Conservation (phyloP, 2,797 vertebrate genomes). For the Coluber constrictor region DNA sequence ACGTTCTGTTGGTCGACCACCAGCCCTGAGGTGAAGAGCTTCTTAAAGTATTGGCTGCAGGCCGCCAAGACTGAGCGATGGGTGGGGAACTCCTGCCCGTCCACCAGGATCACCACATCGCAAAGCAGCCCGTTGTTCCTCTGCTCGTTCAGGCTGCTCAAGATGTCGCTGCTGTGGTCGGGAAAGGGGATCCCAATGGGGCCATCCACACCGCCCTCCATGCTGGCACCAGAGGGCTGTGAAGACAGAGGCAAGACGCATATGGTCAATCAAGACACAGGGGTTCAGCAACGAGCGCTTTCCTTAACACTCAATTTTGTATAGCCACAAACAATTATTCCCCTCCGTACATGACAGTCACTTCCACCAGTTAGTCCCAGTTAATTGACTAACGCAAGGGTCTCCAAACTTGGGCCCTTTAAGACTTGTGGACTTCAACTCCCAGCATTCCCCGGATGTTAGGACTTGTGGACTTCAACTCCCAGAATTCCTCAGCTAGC, state of each 20-base stretch:
- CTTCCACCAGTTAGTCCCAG: not conserved
- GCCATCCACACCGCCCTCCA: constrained; percentile 86
- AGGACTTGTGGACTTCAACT: too few relatives aligned
- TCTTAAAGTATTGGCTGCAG: constrained; percentile 97
- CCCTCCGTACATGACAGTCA: not conserved
- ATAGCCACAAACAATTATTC: not conserved
- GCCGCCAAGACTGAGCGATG: constrained; percentile 96
- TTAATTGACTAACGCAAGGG: not conserved
- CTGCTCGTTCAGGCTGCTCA: constrained; percentile 93
- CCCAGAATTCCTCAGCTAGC: too few relatives aligned
- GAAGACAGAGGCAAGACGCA: constrained; percentile 12
- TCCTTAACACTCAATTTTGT: not conserved
- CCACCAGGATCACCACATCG: constrained; percentile 91
- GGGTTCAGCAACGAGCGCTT: too few relatives aligned
- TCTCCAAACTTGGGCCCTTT: too few relatives aligned
- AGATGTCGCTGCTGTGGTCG: constrained; percentile 94
- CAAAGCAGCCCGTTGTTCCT: constrained; percentile 89
- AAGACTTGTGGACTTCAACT: too few relatives aligned
- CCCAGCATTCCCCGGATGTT: too few relatives aligned
- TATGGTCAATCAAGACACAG: not conserved
- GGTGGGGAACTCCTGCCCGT: constrained; percentile 93
- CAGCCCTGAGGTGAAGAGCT: constrained; percentile 95
- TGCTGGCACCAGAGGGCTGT: constrained; percentile 68
- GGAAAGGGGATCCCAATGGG: constrained; percentile 98
- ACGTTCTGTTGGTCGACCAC: constrained; percentile 93